Base-by-base conservation (phyloP, 2,888 invertebrate genomes). In the Pristionchus japonicus region DNA sequence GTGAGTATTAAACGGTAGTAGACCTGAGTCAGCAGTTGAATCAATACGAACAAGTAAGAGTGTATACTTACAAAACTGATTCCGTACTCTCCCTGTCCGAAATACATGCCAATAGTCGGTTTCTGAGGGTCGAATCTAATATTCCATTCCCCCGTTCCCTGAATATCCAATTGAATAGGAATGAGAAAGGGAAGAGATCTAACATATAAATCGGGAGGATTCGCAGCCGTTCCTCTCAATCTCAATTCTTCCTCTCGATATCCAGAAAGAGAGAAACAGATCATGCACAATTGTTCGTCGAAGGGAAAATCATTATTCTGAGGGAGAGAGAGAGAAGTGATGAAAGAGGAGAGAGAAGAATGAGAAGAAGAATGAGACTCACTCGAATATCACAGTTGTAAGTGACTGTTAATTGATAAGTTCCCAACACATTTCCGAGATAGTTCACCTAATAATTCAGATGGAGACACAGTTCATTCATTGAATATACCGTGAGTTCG, bases 331-430 rank as follows among this genome's bases (percentile, higher is more conserved):
- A n/a, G n/a, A n/a, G n/a, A n/a, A n/a, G n/a, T n/a, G n/a, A n/a
- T n/a, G n/a, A n/a, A n/a, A 40, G 23, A 9, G 23, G 23, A n/a
- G 31, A 40, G 20, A 40, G 34, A 34, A 37, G 17, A 27, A 34
- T 37, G 37, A 15, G 0, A 34, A 17, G 23, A n/a, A 23, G 43
- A 40, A 40, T 27, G 23, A 1, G 1, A 13, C 37, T 3, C 11
- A 74, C 74, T 43, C 40, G 74, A 40, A 74, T 43, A 40, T 74
- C 74, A n/a, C 74, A 74, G n/a, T 74, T 74, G 74, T 74, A 74
- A 31, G 74, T 43, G 31, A 43, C 74, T 13, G 74, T 74, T 40
- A 74, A 74, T 31, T 74, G 74, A 9, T 40, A 40, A 31, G 74
- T 74, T 13, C 40, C 40, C 6, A 43, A 4, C 2, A 74, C 34